Base-by-base conservation (phyloP, 2,113 vertebrate genomes). In the Ptilorrhoa leucosticta region DNA sequence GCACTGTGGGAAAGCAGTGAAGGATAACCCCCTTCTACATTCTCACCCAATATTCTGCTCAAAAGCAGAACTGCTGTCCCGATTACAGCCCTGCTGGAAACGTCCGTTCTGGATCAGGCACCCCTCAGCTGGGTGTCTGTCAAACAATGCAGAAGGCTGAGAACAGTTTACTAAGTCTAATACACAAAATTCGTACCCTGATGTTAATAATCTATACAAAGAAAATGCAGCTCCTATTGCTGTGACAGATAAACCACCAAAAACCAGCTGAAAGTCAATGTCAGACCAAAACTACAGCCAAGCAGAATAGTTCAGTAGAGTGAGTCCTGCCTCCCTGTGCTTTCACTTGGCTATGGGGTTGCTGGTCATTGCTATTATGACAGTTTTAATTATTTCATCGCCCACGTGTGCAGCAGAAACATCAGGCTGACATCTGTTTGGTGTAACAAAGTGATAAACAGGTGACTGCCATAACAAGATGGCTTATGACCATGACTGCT, bases 341-440 rank as follows among this genome's bases (percentile, higher is more conserved):
- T 72, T 72, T 22, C 39, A 20, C 0, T 0, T n/a, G 21, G 20
- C 44, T 27, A 0, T 9, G 13, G 17, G 9, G 2, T 24, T 40
- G 12, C n/a, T 73, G 28, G 33, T 26, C n/a, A 23, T 28, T 53
- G 23, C 33, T 44, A 11, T 70, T 65, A 45, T 3, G 1, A 30
- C 18, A 37, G 6, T 6, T 33, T 44, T 89, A 73, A 82, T 66
- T 83, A 44, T 77, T 87, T 70, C 19, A 53, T 45, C 1, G 0
- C 24, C 27, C 27, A 15, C 13, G n/a, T 45, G 54, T 30, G 48
- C 47, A 75, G 28, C 35, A 60, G 54, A 84, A 89, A 80, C 40
- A 60, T 45, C 57, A 58, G 39, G 44, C 44, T 86, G 66, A 26
- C 87, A 80, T 30, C 35, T 61, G 30, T 39, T 42, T 54, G 13